Evolutionary conservation across 2,888 invertebrate genomes (phyloP), one percentile per base, ranked within the genome.

Genomic region (Cryptocheilus praepositus): DNA sequence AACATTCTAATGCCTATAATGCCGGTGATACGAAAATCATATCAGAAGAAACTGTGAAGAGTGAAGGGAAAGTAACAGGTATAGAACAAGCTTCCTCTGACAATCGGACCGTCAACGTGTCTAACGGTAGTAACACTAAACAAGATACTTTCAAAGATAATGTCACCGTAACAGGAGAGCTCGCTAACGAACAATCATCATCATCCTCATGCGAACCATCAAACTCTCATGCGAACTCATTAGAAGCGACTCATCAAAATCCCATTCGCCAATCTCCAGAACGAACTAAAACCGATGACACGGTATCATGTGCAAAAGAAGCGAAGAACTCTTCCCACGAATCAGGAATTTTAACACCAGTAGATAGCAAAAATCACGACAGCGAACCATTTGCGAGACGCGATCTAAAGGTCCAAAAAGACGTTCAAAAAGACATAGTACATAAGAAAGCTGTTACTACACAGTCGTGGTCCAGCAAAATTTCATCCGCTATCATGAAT

Each of bases 251-350:
- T 36, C 36, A 36, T 11, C 36, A 36, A 11, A 36, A 36, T 36
- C 11, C 36, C 36, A 36, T 36, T 36, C 36, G 36, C 3, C 36
- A 7, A 11, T 36, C 13, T 36, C 36, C 36, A 1, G 36, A 36
- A 11, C 36, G 36, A 36, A 36, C 21, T 55, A 44, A 11, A 13
- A 43, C 16, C 16, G 54, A 43, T 16, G 49, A 64, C 21, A 18
- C 16, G 19, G 43, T 16, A 61, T 63, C 65, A 43, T 65, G 57
- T 0, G 15, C 61, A 69, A 73, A 76, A 64, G 73, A 68, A 73
- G 70, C 67, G 2, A 22, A 11, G 18, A 54, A 22, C 64, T 55
- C 73, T 77, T 80, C 71, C 80, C 51, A 28, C 36, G 36, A 36
- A 11, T 11, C 36, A 7, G 36, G 36, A 36, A 36, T 7, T 45